Evolutionary conservation across 2,888 invertebrate species (phyloP), one percentile per base, ranked within the genome.

Genomic region (Thyatira batis): DNA sequence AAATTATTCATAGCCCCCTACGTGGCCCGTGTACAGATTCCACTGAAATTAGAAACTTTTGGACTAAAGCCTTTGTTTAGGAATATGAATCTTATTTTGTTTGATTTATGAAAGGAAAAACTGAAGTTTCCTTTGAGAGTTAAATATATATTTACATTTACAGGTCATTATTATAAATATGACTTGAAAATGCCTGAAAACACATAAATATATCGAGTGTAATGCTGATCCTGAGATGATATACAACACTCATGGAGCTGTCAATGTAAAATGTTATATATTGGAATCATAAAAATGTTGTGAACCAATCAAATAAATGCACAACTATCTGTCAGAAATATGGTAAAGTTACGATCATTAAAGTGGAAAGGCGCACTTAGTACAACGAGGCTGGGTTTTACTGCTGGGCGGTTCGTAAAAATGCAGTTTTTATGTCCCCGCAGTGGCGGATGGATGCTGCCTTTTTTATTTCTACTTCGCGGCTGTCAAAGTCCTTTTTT

Each of bases 381-480:
- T 60, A 58, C 66, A 71, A 75, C 65, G 67, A 68, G 73, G 66
- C 62, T 54, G 68, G 53, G 61, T 52, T 66, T 76, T 75, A 75
- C 65, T 65, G 58, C 65, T 67, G 65, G 68, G 56, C 60, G 65
- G 55, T 66, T 58, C 70, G 69, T 78, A 77, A 77, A 81, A 78
- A 67, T 80, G 75, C 79, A 76, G 69, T 80, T 79, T 79, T 79
- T 73, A 76, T 69, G 68, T 67, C 67, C 61, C 64, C 63, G 59
- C 64, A 65, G 67, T 54, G 63, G 13, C 39, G 71, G 78, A 69
- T 69, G 71, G 76, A 71, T 71, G 70, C 71, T 65, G 63, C 60
- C 60, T 71, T 79, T 82, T 86, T 84, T 84, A 81, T 85, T 77
- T 74, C 71, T 62, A 73, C 78, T 80, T 76, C 80, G 67, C 74